Evolutionary conservation across 2,797 vertebrate genomes (phyloP).

Genomic region (Meda fulgida): DNA sequence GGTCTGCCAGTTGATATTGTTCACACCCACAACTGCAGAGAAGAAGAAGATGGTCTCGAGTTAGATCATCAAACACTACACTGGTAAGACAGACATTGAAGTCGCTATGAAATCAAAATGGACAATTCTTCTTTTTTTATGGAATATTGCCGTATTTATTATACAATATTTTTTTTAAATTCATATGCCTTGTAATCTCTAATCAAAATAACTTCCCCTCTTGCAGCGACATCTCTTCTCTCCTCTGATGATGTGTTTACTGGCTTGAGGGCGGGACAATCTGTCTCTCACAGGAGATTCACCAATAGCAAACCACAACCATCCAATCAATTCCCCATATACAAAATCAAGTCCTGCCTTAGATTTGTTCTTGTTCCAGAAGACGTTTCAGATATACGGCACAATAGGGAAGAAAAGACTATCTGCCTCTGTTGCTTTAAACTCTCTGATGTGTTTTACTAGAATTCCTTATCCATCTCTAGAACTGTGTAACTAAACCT

Average conservation of each 20-base stretch:
- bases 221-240: neutral
- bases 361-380: neutral
- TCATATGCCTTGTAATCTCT: neutral
- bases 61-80: slow-evolving; percentile 5
- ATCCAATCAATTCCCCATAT: neutral
- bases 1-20: slow-evolving; percentile 94
- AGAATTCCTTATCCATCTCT: neutral
- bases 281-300: no score
- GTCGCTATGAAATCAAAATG: neutral
- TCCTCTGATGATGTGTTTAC: no score
- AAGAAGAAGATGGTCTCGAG: neutral
- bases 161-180: no score
- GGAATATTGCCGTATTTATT: neutral
- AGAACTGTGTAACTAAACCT: neutral
- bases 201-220: neutral
- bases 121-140: neutral
- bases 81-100: neutral
- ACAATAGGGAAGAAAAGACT: neutral
- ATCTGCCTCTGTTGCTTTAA: neutral
- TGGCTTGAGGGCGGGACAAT: no score
- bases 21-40: slow-evolving; percentile 87
- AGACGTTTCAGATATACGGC: neutral
- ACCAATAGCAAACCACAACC: no score
- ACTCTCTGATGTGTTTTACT: neutral
- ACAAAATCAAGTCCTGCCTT: neutral